These are phyloP conservation scores for Noctilio leporinus DNA, from an alignment of 2,113 vertebrate genomes.

Conservation along the genomic window DNA sequence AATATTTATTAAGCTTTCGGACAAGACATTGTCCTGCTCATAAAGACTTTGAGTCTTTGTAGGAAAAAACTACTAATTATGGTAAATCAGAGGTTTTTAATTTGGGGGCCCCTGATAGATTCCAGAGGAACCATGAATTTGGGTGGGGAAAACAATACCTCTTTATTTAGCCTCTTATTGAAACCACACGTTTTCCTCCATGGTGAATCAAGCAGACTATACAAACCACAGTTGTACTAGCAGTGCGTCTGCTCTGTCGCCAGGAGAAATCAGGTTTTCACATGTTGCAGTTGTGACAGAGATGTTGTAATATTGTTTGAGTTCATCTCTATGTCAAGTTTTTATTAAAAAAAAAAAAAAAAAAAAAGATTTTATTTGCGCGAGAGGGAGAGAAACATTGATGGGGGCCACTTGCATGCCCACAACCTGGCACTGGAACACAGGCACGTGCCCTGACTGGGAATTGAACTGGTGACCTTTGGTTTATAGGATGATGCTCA, in stretches of 20 bases:
- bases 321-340: accelerated
- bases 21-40: background rate
- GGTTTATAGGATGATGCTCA: too few relatives aligned
- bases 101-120: too few relatives aligned
- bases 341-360: too few relatives aligned
- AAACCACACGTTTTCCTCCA: background rate
- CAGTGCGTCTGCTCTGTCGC: too few relatives aligned
- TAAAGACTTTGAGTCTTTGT: background rate
- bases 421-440: too few relatives aligned
- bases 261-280: background rate
- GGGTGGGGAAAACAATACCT: background rate
- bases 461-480: too few relatives aligned
- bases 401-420: too few relatives aligned
- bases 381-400: too few relatives aligned
- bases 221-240: too few relatives aligned
- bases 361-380: too few relatives aligned
- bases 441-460: too few relatives aligned
- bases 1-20: background rate
- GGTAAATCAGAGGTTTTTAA: background rate
- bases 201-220: background rate
- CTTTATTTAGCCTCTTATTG: background rate
- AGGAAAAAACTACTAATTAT: background rate
- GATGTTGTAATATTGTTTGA: accelerated
- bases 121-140: background rate
- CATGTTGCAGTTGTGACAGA: accelerated